Evolutionary conservation across 2,113 vertebrate genomes (phyloP), one percentile per base, ranked within the genome.

Genomic region (Pollimyrus isidori): DNA sequence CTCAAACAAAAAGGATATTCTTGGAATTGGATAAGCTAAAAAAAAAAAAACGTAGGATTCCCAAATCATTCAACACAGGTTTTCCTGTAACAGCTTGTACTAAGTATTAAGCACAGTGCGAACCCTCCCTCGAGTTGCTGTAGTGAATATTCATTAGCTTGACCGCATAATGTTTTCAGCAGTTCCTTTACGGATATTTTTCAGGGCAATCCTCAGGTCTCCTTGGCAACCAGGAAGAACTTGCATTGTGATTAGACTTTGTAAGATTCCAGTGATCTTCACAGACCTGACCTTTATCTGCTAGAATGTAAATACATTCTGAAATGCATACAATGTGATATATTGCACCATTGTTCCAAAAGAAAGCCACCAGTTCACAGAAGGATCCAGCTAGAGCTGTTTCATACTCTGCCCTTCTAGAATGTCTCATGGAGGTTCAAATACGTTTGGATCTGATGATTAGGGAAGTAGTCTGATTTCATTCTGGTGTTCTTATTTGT

Each of bases 131-230:
- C 35, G 80, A 42, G 87, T 89, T 87, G 83, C 87, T 86, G 69
- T 58, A 49, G 87, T 92, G 88, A 91, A 89, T 91, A 90, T 91
- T 92, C 91, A 91, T 90, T 90, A 93, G 89, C 89, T 91, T 88
- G 89, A 91, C 90, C 90, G 86, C 90, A 90, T 91, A 91, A 91
- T 92, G 84, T 91, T 49, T 93, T 91, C 69, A 89, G 62, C 91
- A 92, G 89, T 89, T 92, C 45, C 89, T 91, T 89, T 58, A 88
- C 23, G 62, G 49, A 91, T 90, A 89, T 92, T 92, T 89, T 91
- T 92, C 88, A 90, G 76, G 89, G 87, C 89, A 92, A 89, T 58
- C 48, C 87, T 90, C 88, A 4, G 21, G 86, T 90, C 87, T 88
- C 91, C 84, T 83, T 89, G 88, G 90, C 89, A 92, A 93, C 89